phyloP scores from a whole-genome alignment of 2,888 invertebrate species.

The Euspilapteryx auroguttella region DNA sequence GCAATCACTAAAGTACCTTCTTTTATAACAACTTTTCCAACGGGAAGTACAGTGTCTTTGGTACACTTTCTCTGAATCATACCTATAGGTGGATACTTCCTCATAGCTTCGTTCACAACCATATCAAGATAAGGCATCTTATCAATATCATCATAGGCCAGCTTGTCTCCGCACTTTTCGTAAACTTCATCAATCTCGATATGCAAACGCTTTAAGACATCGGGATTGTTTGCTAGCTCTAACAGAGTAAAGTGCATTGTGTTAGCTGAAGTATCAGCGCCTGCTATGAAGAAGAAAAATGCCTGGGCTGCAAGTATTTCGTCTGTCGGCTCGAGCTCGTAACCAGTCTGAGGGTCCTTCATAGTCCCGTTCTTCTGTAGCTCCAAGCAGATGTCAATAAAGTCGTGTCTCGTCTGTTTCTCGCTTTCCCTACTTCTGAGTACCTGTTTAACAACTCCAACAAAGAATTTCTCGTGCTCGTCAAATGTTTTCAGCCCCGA shows the following conservation, averaged over 20 bases:
- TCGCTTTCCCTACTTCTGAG: constrained; percentile 16
- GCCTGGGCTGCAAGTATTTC: constrained; percentile 38
- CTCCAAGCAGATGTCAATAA: constrained; percentile 27
- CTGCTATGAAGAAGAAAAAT: constrained; percentile 45
- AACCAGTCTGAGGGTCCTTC: constrained; percentile 20
- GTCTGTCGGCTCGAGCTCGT: constrained; percentile 21
- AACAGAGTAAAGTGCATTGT: constrained; percentile 30
- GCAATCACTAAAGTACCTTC: constrained; percentile 16
- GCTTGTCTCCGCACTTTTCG: constrained; percentile 14
- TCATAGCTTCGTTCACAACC: constrained; percentile 27
- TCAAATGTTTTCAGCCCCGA: constrained; percentile 23
- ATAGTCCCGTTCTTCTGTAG: constrained; percentile 25
- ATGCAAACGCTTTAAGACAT: constrained; percentile 25
- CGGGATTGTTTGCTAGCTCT: constrained; percentile 27
- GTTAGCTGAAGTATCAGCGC: constrained; percentile 38
- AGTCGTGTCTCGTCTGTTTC: constrained; percentile 18
- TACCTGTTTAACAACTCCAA: constrained; percentile 23
- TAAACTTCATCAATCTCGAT: constrained; percentile 31
- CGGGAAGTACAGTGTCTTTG: constrained; percentile 19
- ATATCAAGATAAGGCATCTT: constrained; percentile 34
- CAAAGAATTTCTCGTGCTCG: constrained; percentile 25
- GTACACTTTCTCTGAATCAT: constrained; percentile 20
- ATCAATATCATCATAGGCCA: constrained; percentile 24
- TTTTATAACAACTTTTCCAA: constrained; percentile 17
- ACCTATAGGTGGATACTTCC: constrained; percentile 29